phyloP scores from a whole-genome alignment of 2,113 vertebrate species.

The Glaucidium brasilianum region DNA sequence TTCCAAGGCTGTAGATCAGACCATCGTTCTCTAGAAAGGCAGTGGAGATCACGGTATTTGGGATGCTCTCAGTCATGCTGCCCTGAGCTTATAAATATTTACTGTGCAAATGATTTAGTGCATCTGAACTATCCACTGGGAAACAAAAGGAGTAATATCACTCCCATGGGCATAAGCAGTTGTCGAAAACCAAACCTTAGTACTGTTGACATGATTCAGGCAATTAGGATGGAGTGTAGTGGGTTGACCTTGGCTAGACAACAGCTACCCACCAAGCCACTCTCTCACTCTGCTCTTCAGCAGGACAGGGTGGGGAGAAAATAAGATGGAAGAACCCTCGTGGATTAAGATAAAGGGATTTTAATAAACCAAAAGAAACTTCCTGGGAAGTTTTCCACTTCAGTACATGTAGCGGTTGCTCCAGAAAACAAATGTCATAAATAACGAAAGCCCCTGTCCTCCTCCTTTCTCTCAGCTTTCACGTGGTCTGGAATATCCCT shows the following conservation, averaged over 20 bases:
- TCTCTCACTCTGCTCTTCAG: background rate
- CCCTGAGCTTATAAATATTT: background rate
- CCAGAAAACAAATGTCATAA: too few relatives aligned
- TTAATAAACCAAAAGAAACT: background rate
- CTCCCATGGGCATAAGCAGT: background rate
- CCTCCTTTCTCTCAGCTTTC: too few relatives aligned
- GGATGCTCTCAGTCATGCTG: background rate
- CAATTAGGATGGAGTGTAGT: background rate
- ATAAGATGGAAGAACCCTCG: background rate
- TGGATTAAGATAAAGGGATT: background rate
- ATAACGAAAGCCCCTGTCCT: too few relatives aligned
- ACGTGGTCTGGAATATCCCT: too few relatives aligned
- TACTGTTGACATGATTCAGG: background rate
- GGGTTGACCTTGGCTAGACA: too few relatives aligned
- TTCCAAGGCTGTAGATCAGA: background rate
- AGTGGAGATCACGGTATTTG: background rate
- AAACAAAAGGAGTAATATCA: background rate
- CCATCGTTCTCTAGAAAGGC: background rate
- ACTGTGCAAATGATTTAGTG: background rate
- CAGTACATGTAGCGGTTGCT: too few relatives aligned
- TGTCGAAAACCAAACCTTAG: background rate
- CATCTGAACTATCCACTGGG: background rate
- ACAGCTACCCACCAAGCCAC: background rate
- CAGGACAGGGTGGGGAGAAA: background rate
- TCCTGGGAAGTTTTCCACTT: too few relatives aligned